Base-by-base conservation (phyloP, 2,888 invertebrate genomes). In the Eristalinus sepulchralis region DNA sequence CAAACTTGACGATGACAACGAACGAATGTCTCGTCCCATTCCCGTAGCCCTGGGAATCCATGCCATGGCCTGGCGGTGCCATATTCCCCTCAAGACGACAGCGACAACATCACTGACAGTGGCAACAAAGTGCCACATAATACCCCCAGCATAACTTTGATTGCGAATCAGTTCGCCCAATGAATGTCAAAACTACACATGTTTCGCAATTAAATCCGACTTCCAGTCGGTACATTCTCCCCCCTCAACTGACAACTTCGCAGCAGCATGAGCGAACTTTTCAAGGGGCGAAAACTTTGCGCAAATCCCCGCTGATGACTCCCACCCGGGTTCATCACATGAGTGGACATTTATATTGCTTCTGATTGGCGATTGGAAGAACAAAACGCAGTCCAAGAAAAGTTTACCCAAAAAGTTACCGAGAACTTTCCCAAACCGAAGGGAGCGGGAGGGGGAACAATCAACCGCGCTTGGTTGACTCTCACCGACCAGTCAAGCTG, bases 151-250 rank as follows among this genome's bases (percentile, higher is more conserved):
- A 67, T 20, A 78, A 78, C 67, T 78, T 78, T 83, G 67, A 77
- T 82, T 71, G 62, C 55, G 66, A 77, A 80, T 80, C 80, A 73
- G 36, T 80, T 80, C 73, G 10, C 27, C 55, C 17, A 71, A 70
- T 20, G 39, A 20, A 47, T 22, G 27, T 62, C 20, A 34, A 13
- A 17, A 31, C 57, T 36, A 55, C 64, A 60, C 13, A 17, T 53
- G 22, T 17, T 63, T 33, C 20, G 68, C 62, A 36, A 73, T 64
- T 55, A 62, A 63, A 68, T 31, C 24, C 55, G 36, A 47, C 68
- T 20, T 59, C n/a, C 62, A 31, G 39, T 33, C 31, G 13, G 13
- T 24, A 24, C 13, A 27, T 39, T 13, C 13, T 13, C 36, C 2
- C 36, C 4, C n/a, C 6, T 39, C n/a, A 39, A n/a, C n/a, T 39